phyloP scores from a whole-genome alignment of 2,888 invertebrate genomes.

The Calameuta idolon region DNA sequence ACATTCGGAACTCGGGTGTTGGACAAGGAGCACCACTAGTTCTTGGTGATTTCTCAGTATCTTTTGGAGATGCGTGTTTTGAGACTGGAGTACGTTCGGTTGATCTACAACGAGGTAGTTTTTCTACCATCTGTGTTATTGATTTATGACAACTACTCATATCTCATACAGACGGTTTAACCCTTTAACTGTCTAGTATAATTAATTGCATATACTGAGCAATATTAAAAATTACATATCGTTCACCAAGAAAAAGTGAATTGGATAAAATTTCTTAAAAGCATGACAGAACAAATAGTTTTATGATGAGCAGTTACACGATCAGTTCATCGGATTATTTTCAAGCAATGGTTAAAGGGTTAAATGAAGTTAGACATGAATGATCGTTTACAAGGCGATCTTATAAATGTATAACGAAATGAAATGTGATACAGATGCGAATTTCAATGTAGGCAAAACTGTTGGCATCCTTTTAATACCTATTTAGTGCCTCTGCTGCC shows the following conservation, averaged over 20 bases:
- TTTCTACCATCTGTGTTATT: conserved; percentile 19
- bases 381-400: background rate
- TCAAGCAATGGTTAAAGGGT: conserved; percentile 19
- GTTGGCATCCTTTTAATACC: conserved; percentile 48
- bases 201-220: background rate
- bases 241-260: background rate
- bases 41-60: conserved; percentile 55
- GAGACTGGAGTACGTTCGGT: conserved; percentile 58
- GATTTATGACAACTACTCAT: conserved; percentile 1
- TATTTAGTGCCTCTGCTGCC: conserved; percentile 79
- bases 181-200: conserved; percentile 15
- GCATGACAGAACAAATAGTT: background rate
- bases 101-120: conserved; percentile 43
- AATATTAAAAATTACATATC: background rate
- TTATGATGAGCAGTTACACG: background rate
- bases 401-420: conserved; percentile 2
- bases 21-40: conserved; percentile 58
- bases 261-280: background rate
- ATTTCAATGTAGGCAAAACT: background rate
- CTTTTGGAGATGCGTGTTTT: conserved; percentile 55
- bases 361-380: conserved; percentile 18
- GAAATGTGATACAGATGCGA: conserved; percentile 2
- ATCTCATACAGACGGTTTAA: conserved; percentile 14
- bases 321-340: conserved; percentile 10
- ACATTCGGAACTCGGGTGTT: conserved; percentile 77